Percentiles rank a stretch among this genome's conserved stretches.
Evolutionary conservation across 2,113 vertebrate species (phyloP).

Genomic region (Mirza zaza): DNA sequence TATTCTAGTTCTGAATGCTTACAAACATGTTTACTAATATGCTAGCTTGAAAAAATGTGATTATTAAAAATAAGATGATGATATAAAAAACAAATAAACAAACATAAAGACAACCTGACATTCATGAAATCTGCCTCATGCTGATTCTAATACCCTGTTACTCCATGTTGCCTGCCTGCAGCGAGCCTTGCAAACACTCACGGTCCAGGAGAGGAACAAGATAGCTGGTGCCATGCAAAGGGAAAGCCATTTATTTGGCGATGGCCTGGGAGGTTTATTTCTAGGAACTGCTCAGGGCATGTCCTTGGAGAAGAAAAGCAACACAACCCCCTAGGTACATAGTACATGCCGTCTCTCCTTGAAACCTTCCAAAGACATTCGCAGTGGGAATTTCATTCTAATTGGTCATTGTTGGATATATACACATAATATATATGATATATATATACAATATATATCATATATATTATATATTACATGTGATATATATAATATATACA

Average conservation of each 20-base stretch:
- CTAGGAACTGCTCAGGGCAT: not conserved
- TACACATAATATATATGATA: too few relatives aligned
- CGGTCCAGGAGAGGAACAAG: not conserved
- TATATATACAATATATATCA: too few relatives aligned
- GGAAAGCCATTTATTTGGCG: constrained; percentile 34
- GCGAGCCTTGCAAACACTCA: not conserved
- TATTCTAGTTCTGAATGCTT: constrained; percentile 14
- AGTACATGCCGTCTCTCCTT: not conserved
- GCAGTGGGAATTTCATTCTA: constrained; percentile 20
- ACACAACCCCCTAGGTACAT: rapidly evolving
- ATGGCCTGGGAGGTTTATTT: constrained; percentile 33
- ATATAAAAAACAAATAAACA: not conserved
- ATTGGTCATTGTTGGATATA: not conserved
- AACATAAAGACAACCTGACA: not conserved
- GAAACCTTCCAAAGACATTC: constrained; percentile 49
- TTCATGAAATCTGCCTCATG: not conserved
- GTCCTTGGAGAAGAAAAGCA: constrained; percentile 35
- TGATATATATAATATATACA: too few relatives aligned
- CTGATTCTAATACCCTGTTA: not conserved
- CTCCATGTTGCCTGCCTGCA: not conserved
- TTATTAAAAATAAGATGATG: not conserved
- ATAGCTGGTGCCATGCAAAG: not conserved
- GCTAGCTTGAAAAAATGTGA: not conserved
- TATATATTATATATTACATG: too few relatives aligned
- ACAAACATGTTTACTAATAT: not conserved